Conservation (phyloP, 2,888 invertebrate species). For the Anoncus sp. region DNA sequence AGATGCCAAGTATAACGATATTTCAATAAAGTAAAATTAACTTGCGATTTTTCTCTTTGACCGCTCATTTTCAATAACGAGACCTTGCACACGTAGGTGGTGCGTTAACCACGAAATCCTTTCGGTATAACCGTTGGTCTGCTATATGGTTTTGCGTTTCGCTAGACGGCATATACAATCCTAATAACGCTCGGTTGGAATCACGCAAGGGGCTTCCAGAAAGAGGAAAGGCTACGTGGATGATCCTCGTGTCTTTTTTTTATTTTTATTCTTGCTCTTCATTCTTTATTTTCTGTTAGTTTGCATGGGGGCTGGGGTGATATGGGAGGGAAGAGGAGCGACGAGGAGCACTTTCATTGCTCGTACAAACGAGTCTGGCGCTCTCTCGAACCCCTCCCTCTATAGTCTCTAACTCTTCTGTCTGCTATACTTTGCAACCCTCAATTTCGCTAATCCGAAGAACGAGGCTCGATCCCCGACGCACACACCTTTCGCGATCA, state of each 20-base stretch:
- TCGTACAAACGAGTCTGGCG: conserved; percentile 31
- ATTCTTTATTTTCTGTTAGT: conserved; percentile 15
- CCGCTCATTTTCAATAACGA: not conserved
- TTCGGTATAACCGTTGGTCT: conserved; percentile 25
- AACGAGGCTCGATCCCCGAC: conserved; percentile 41
- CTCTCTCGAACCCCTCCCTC: conserved; percentile 2
- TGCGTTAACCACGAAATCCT: conserved; percentile 11
- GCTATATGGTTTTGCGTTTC: conserved; percentile 55
- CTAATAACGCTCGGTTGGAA: conserved; percentile 56
- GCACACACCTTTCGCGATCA: not conserved
- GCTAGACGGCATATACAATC: conserved; percentile 58
- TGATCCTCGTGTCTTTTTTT: conserved; percentile 1
- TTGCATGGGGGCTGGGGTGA: conserved; percentile 8
- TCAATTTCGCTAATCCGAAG: conserved; percentile 58
- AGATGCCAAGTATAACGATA: too few species aligned
- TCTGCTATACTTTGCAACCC: conserved; percentile 55
- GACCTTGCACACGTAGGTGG: conserved; percentile 12
- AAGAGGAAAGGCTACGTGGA: conserved; percentile 41
- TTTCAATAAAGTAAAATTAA: not conserved
- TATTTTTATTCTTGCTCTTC: conserved; percentile 5
- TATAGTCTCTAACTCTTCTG: conserved; percentile 27
- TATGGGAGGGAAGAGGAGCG: not conserved
- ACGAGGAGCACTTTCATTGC: conserved; percentile 34
- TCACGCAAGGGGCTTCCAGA: conserved; percentile 71
- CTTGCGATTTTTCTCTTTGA: not conserved